Conservation (phyloP, 2,888 invertebrate species). For the Caenorhabditis drosophilae region DNA sequence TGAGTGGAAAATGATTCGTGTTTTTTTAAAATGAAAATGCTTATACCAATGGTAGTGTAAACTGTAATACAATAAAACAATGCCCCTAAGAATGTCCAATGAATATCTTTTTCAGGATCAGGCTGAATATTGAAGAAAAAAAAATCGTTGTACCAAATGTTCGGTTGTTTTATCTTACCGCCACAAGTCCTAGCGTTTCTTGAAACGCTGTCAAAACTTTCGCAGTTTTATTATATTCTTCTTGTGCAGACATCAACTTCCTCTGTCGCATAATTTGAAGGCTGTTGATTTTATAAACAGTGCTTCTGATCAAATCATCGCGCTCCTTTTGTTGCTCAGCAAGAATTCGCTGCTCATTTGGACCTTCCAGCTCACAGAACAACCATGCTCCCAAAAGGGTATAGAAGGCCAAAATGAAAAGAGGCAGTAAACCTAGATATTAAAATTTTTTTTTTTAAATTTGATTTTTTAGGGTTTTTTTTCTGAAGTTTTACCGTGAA, state of each 20-base stretch:
- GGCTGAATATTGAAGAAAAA: conserved; percentile 23
- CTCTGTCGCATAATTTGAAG: conserved; percentile 45
- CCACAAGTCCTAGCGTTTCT: conserved; percentile 54
- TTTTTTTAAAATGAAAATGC: not conserved
- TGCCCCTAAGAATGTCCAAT: conserved; percentile 61
- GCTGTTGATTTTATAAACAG: conserved; percentile 59
- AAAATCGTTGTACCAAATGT: no score
- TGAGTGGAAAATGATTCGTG: not conserved
- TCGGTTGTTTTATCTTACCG: no score
- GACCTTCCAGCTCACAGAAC: conserved; percentile 60
- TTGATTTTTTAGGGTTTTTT: no score
- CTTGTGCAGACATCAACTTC: conserved; percentile 48
- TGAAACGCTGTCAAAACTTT: conserved; percentile 53
- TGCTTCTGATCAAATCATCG: conserved; percentile 55
- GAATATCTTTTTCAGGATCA: conserved; percentile 45
- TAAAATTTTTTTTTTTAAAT: conserved; percentile 1
- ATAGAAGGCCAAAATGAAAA: conserved; percentile 51
- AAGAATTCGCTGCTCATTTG: conserved; percentile 56
- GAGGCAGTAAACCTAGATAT: conserved; percentile 46
- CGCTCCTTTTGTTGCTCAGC: conserved; percentile 52
- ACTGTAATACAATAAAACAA: conserved; percentile 67
- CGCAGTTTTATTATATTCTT: conserved; percentile 64
- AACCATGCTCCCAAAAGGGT: conserved; percentile 59
- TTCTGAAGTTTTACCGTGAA: no score
- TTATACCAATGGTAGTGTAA: conserved; percentile 72